Evolutionary conservation across 2,113 vertebrate species (phyloP).

Genomic region (Tupaia chinensis): DNA sequence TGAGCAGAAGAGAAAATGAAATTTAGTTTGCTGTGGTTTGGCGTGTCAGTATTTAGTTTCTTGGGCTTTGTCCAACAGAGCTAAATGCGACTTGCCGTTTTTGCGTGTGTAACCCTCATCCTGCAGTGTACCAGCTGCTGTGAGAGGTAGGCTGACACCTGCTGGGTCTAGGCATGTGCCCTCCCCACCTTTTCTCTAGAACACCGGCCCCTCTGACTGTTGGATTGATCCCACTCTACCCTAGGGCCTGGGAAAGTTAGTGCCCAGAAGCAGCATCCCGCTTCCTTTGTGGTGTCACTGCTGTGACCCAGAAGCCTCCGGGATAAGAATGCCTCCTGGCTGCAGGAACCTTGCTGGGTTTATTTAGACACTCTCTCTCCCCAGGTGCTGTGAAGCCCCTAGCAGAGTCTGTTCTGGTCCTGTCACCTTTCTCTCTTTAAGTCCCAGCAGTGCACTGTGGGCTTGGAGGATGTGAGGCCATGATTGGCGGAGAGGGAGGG

Average conservation of each 20-base stretch:
- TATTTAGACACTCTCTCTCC: background rate
- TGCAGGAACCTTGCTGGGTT: background rate
- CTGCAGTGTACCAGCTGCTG: background rate
- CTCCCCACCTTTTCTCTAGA: background rate
- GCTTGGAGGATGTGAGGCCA: background rate
- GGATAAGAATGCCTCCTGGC: background rate
- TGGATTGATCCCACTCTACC: background rate
- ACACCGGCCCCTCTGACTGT: background rate
- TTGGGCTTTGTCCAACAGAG: background rate
- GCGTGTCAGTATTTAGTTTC: background rate
- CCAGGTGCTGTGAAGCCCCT: background rate
- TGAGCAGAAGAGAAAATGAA: conserved; percentile 11
- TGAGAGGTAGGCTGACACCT: background rate
- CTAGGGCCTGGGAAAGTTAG: background rate
- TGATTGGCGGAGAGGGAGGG: background rate
- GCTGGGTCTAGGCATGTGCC: background rate
- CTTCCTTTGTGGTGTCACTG: background rate
- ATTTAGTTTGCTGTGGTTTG: conserved; percentile 17
- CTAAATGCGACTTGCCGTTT: background rate
- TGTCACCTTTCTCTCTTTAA: background rate
- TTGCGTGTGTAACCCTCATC: background rate
- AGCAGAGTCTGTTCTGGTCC: background rate
- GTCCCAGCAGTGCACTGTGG: background rate
- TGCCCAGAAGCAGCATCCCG: background rate
- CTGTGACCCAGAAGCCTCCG: background rate